Percentiles rank a stretch among this genome's conserved stretches.
phyloP scores from a whole-genome alignment of 2,113 vertebrate species.

The Polypterus bichir region DNA sequence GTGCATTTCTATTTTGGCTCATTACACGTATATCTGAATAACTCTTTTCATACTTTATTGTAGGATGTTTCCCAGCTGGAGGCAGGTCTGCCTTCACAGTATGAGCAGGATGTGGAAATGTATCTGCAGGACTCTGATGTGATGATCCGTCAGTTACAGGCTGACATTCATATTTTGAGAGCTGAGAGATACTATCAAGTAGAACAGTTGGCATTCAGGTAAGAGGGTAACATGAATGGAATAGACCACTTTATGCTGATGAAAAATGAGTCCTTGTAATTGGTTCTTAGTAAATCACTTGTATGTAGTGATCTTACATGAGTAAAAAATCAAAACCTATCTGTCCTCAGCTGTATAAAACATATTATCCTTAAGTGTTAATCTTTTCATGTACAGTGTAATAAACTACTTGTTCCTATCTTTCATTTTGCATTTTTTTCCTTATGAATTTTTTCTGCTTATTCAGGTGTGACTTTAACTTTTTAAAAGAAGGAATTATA shows the following conservation, averaged over 20 bases:
- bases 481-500: too few species aligned
- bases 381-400: too few species aligned
- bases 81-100: constrained; percentile 67
- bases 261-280: not conserved
- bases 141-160: constrained; percentile 70
- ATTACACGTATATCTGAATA: too few species aligned
- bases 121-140: constrained; percentile 86
- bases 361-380: too few species aligned
- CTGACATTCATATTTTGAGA: constrained; percentile 77
- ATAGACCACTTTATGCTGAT: not conserved
- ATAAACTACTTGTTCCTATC: too few species aligned
- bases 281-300: not conserved
- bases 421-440: too few species aligned
- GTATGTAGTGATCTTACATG: not conserved
- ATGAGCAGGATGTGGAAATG: constrained; percentile 70
- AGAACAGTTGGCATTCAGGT: constrained; percentile 93
- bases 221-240: constrained; percentile 13
- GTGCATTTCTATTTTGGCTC: too few species aligned
- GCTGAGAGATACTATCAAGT: constrained; percentile 91
- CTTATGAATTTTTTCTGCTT: too few species aligned
- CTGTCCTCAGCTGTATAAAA: too few species aligned
- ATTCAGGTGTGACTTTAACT: too few species aligned
- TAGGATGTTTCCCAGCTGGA: constrained; percentile 83
- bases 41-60: not conserved
- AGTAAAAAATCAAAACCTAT: too few species aligned